phyloP scores from a whole-genome alignment of 1,140 invertebrate species.

The Chrysomallon squamiferum region DNA sequence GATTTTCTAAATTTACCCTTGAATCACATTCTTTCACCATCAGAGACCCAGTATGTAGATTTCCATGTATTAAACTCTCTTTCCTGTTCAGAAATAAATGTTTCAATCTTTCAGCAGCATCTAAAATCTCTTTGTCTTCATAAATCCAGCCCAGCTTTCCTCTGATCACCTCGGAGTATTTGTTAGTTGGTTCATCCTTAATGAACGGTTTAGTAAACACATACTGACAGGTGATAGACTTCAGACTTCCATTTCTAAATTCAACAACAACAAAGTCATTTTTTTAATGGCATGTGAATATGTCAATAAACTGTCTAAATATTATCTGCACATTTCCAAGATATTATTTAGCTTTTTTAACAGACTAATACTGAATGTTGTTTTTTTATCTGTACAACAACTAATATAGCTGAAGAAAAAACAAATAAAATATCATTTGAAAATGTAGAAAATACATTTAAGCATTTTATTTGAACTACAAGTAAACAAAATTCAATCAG shows the following conservation, averaged over 20 bases:
- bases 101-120: slow-evolving; percentile 26
- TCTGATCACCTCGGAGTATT: slow-evolving; percentile 26
- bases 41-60: slow-evolving; percentile 47
- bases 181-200: slow-evolving; percentile 30
- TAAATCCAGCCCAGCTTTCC: slow-evolving; percentile 23
- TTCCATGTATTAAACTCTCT: slow-evolving; percentile 48
- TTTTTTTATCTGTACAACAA: too few species aligned
- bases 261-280: too few species aligned
- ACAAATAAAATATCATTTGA: too few species aligned
- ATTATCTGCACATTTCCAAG: too few species aligned
- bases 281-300: not conserved
- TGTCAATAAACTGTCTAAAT: not conserved
- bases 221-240: slow-evolving; percentile 33
- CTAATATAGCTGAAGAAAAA: too few species aligned
- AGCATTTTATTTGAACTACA: too few species aligned
- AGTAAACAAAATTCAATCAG: too few species aligned
- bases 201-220: slow-evolving; percentile 43
- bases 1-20: too few species aligned
- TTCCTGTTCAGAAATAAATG: slow-evolving; percentile 41
- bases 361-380: too few species aligned
- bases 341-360: too few species aligned
- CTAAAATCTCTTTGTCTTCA: slow-evolving; percentile 26
- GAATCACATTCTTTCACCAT: slow-evolving; percentile 31
- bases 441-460: too few species aligned
- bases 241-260: slow-evolving; percentile 32